Conservation (phyloP, 2,113 vertebrate genomes). For the Corythaixoides concolor region DNA sequence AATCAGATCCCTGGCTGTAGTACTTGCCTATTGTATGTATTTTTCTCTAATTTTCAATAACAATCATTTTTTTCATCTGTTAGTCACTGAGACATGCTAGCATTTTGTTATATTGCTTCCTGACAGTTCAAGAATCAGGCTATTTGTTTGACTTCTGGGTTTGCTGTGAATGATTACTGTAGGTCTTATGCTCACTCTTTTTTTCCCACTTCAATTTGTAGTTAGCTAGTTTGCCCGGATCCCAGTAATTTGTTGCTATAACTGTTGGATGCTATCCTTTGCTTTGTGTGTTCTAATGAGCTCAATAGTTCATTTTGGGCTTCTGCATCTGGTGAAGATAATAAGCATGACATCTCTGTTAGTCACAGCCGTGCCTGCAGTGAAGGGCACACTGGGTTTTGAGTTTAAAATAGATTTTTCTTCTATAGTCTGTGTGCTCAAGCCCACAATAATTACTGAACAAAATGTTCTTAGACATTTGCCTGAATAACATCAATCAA, state of each 20-base stretch:
- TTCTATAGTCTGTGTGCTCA: slow-evolving; percentile 24
- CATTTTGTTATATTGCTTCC: neutral
- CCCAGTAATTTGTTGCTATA: slow-evolving; percentile 57
- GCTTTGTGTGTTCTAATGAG: slow-evolving; percentile 67
- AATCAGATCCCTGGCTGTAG: neutral
- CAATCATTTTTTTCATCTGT: neutral
- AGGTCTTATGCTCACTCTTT: neutral
- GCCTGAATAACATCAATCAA: slow-evolving; percentile 52
- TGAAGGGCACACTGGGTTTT: slow-evolving; percentile 9
- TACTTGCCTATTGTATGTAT: neutral
- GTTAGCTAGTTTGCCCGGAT: slow-evolving; percentile 26
- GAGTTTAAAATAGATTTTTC: slow-evolving; percentile 66
- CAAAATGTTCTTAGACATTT: slow-evolving; percentile 59
- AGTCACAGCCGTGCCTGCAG: slow-evolving; percentile 58
- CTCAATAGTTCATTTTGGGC: slow-evolving; percentile 26
- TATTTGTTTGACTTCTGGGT: neutral
- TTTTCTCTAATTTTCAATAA: neutral
- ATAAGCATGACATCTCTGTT: slow-evolving; percentile 60
- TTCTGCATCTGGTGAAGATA: slow-evolving; percentile 64
- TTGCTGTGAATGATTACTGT: slow-evolving; percentile 20
- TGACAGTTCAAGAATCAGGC: neutral
- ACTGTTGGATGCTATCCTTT: slow-evolving; percentile 41
- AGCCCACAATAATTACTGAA: slow-evolving; percentile 43
- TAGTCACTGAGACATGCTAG: neutral
- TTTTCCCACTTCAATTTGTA: slow-evolving; percentile 19